Base-by-base conservation (phyloP, 2,113 vertebrate genomes). In the Lipotes vexillifer region DNA sequence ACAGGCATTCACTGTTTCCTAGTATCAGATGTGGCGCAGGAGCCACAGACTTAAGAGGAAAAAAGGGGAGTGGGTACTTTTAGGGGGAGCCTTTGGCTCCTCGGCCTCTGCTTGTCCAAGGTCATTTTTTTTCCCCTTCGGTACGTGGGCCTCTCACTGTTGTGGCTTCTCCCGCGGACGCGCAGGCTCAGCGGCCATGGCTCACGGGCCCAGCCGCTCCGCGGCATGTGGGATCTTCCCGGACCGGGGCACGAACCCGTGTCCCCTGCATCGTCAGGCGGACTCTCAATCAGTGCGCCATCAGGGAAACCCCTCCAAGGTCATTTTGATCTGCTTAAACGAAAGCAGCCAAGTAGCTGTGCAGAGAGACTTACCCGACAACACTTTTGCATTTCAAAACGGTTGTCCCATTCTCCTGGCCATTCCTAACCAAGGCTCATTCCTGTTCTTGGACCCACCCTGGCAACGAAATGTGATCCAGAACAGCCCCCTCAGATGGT, bases 381-480 rank as follows among this genome's bases (percentile, higher is more conserved):
- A 17, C 88, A 89, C 68, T 92, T 95, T 89, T 96, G 71, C 87
- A 41, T 97, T 97, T 97, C 98, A 93, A 90, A 97, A 93, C 87
- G 88, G 89, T n/a, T 44, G 83, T 69, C 69, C 88, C 36, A 83
- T 38, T 80, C 15, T 49, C 63, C 6, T 1, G n/a, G 89, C 71
- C 65, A 6, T 71, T 90, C 91, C 89, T 69, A 74, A 88, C 44
- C 44, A 14, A 4, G 23, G 57, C 96, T 44, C 41, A 6, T 52
- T 85, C 41, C 59, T 46, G 65, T 59, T 82, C 88, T 87, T 36
- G 65, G n/a, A 38, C 59, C 92, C 21, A 7, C 90, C 49, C 41
- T 52, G 63, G 65, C 74, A 68, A 49, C 69, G 88, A 75, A 83
- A 85, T 8, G 68, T 46, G 96, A 91, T 72, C 66, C 81, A 44